phyloP scores from a whole-genome alignment of 2,113 vertebrate genomes.

The Periophthalmodon schlosseri region DNA sequence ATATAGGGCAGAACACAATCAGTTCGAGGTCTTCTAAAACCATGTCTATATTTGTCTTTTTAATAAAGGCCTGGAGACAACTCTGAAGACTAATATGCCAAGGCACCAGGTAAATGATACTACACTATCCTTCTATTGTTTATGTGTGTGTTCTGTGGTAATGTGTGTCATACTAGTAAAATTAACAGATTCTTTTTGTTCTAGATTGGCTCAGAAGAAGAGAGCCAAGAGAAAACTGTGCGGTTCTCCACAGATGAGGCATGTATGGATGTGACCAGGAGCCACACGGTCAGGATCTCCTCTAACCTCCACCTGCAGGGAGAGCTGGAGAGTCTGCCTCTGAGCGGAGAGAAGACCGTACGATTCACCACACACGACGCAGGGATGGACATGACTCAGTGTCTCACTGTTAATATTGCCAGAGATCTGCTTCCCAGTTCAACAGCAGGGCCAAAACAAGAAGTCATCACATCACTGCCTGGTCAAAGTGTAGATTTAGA shows the following conservation, averaged over 20 bases:
- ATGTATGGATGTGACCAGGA: slow-evolving; percentile 40
- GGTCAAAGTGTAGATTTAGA: slow-evolving; percentile 53
- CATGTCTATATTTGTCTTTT: not conserved
- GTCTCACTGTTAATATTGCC: slow-evolving; percentile 69
- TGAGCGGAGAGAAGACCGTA: slow-evolving; percentile 19
- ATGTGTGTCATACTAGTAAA: not conserved
- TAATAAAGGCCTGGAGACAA: slow-evolving; percentile 22
- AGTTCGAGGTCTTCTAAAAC: not conserved
- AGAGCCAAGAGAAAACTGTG: slow-evolving; percentile 30
- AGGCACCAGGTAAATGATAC: slow-evolving; percentile 32
- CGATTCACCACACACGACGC: slow-evolving; percentile 19
- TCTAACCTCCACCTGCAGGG: not conserved
- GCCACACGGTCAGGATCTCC: slow-evolving; percentile 33
- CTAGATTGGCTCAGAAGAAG: slow-evolving; percentile 46
- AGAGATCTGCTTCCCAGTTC: slow-evolving; percentile 41
- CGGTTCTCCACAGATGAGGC: slow-evolving; percentile 34
- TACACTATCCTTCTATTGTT: not conserved
- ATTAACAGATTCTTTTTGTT: not conserved
- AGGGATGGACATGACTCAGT: slow-evolving; percentile 34
- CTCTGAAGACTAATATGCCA: slow-evolving; percentile 7
- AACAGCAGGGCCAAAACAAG: slow-evolving; percentile 3
- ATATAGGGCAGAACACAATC: not conserved
- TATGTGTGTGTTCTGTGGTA: not conserved
- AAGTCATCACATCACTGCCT: slow-evolving; percentile 29
- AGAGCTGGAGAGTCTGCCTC: not conserved